Evolutionary conservation across 2,797 vertebrate genomes (phyloP), one percentile per base, ranked within the genome.

Genomic region (Pogonophryne albipinna): DNA sequence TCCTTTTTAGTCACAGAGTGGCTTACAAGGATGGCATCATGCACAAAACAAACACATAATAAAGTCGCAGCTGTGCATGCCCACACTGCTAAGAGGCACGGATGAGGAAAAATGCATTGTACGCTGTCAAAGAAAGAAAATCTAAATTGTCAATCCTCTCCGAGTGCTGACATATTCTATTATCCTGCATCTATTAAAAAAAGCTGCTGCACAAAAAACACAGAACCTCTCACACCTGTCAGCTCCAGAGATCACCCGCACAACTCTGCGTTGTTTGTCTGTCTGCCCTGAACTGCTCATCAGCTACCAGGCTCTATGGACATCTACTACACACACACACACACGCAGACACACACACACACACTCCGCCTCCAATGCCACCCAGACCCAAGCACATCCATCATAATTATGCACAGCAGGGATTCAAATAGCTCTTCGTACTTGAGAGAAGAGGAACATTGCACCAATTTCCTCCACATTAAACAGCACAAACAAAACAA

Each of bases 381-480:
- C 75, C 70, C 82, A 87, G 85, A 86, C 88, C 76, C 62, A 23
- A 78, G 80, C 91, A 83, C 85, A 91, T 93, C 91, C 85, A 91
- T 93, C 91, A 91, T 89, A 89, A 91, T 92, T 92, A 92, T 88
- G 66, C 87, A 85, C 86, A 85, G 89, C 85, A 90, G 82, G 80
- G 89, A 83, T 89, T 92, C 70, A 88, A 93, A 92, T 86, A 76
- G 83, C 87, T 84, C 76, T 70, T 67, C 66, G 20, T 82, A 84
- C 79, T 86, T 83, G 75, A 85, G 89, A 89, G 82, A 72, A 75
- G 68, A 86, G 58, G 65, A 77, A 79, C 77, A 77, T 68, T 77
- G 76, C 78, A 82, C 69, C 84, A 82, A 69, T 84, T 87, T 60
- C 76, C 70, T 74, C 38, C 58, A 73, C 78, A 78, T 86, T 80